Evolutionary conservation across 2,113 vertebrate species (phyloP).

Genomic region (Hippocampus abdominalis): DNA sequence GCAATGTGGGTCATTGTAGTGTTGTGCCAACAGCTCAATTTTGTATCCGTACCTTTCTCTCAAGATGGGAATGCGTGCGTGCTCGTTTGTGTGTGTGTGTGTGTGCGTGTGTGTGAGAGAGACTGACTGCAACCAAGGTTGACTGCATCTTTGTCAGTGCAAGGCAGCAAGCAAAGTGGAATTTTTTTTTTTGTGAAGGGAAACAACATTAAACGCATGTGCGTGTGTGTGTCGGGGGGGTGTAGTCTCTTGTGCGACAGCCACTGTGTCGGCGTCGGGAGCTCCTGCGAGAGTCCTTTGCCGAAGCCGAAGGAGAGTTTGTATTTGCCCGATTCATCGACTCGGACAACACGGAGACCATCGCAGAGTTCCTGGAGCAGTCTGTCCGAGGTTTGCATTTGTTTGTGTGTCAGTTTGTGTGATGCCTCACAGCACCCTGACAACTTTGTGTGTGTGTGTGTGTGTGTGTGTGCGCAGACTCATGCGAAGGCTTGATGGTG

Average conservation of each 20-base stretch:
- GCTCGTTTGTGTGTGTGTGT: too few species aligned
- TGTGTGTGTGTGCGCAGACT: slow-evolving; percentile 71
- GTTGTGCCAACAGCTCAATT: too few species aligned
- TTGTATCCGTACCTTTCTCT: too few species aligned
- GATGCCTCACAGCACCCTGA: background rate
- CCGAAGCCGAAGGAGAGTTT: slow-evolving; percentile 84
- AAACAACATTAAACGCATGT: slow-evolving; percentile 2
- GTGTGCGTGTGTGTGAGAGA: slow-evolving; percentile 7
- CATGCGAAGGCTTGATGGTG: slow-evolving; percentile 91
- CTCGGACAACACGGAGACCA: slow-evolving; percentile 76
- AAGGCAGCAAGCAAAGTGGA: background rate
- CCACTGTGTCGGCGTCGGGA: slow-evolving; percentile 78
- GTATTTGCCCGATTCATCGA: slow-evolving; percentile 82
- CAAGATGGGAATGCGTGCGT: too few species aligned
- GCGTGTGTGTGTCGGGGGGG: slow-evolving; percentile 12
- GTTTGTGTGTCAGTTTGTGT: background rate
- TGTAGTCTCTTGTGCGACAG: slow-evolving; percentile 80
- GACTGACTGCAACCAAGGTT: background rate
- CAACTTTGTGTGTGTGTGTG: slow-evolving; percentile 20
- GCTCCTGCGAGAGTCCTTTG: slow-evolving; percentile 79
- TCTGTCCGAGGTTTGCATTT: slow-evolving; percentile 79
- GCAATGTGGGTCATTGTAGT: too few species aligned
- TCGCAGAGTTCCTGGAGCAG: slow-evolving; percentile 87
- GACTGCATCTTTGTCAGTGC: slow-evolving; percentile 46
- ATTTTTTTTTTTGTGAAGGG: background rate